Evolutionary conservation across 2,113 vertebrate species (phyloP).

Genomic region (Dryoscopus gambensis): DNA sequence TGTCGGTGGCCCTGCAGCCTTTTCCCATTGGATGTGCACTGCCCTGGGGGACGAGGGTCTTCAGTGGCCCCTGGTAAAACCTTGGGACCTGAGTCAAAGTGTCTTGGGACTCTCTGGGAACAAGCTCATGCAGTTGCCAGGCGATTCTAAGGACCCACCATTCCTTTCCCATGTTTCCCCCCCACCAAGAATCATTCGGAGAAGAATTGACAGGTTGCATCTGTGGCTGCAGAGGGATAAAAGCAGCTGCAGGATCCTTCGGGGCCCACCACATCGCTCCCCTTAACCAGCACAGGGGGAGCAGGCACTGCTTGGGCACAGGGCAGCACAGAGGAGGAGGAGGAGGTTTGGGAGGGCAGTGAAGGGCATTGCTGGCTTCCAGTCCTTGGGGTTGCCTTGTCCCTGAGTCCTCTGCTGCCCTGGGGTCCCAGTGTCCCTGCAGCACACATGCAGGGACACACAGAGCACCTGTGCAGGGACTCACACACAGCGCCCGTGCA

Average conservation of each 20-base stretch:
- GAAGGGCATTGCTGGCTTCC: neutral
- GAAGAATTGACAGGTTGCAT: accelerated
- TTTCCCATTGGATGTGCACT: neutral
- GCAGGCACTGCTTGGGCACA: neutral
- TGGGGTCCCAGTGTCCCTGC: neutral
- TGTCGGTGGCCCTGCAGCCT: neutral
- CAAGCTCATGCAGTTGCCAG: neutral
- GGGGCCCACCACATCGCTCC: neutral
- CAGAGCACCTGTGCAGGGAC: neutral
- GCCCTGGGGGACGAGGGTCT: neutral
- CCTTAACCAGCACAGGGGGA: neutral
- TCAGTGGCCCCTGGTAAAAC: neutral
- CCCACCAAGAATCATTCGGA: neutral
- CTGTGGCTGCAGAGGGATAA: neutral
- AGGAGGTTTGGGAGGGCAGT: neutral
- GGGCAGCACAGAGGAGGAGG: neutral
- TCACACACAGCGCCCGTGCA: neutral
- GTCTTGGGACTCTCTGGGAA: neutral
- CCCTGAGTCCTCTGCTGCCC: neutral
- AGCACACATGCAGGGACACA: neutral
- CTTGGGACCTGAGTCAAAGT: neutral
- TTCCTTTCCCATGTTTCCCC: neutral
- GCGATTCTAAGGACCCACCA: neutral
- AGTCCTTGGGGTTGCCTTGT: accelerated
- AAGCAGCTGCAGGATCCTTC: neutral